Base-by-base conservation (phyloP, 2,113 vertebrate species). In the Acrocephalus arundinaceus region DNA sequence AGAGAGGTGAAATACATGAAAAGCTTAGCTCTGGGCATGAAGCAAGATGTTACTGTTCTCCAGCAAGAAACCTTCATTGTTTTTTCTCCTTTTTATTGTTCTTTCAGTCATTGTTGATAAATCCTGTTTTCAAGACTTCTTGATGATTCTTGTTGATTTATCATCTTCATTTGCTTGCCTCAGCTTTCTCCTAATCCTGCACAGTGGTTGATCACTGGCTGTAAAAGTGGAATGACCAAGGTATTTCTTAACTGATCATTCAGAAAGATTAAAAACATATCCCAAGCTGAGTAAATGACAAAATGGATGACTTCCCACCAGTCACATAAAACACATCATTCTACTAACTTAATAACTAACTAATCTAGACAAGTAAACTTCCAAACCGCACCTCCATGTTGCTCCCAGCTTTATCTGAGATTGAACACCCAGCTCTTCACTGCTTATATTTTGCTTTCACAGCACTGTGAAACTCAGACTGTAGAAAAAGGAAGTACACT, bases 371-470 rank as follows among this genome's bases (percentile, higher is more conserved):
- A 41, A 85, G 11, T 49, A 63, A 75, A 72, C 6, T 52, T 87
- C 10, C 33, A 87, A 37, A 55, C 3, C 1, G 3, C 1, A 1
- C 4, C 6, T 70, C 13, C 8, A 1, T n/a, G 15, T 15, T 51
- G 6, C 30, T 75, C 17, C 39, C 31, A n/a, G 24, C 9, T 31
- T 81, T 75, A 15, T n/a, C 55, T 55, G 28, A 46, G 30, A 35
- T 3, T 61, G 51, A 89, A 45, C 19, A 65, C 1, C 0, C 37
- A 37, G 3, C 2, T 66, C 23, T 28, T 73, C 28, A 16, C 15
- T 76, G 37, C 14, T 48, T 68, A 15, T 46, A 5, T 45, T 76
- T 85, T 14, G 11, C 20, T 62, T 84, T 77, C 59, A 37, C 6
- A 65, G 5, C 5, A 25, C 13, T 52, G 45, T 52, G 45, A 48